phyloP scores from a whole-genome alignment of 2,113 vertebrate genomes.

The Pterocles burchelli region DNA sequence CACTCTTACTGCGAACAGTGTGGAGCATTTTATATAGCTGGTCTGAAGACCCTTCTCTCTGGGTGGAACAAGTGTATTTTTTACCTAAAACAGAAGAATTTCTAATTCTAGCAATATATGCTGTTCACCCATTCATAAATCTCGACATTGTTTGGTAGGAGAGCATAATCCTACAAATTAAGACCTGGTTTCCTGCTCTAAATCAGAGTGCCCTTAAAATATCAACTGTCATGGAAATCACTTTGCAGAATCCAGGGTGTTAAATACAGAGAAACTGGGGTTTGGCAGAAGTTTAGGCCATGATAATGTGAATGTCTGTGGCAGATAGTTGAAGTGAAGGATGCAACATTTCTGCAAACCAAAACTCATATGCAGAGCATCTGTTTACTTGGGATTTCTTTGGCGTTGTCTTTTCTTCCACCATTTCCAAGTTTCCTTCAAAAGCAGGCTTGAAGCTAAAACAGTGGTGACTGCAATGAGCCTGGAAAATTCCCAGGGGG shows the following conservation, averaged over 20 bases:
- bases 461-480: background rate
- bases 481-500: background rate
- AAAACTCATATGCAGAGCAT: background rate
- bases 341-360: background rate
- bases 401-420: background rate
- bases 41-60: background rate
- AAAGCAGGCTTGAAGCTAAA: background rate
- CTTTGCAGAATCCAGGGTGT: background rate
- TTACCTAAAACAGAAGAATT: background rate
- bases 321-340: background rate
- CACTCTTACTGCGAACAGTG: background rate
- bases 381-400: background rate
- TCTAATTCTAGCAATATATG: background rate
- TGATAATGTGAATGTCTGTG: background rate
- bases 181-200: background rate
- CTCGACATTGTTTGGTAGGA: background rate
- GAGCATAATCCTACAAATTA: background rate
- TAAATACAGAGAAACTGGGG: background rate
- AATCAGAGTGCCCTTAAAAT: background rate
- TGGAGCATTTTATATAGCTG: background rate
- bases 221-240: background rate
- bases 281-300: background rate
- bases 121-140: background rate
- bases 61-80: background rate
- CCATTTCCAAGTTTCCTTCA: background rate